Percentiles rank a stretch among this genome's conserved stretches.
phyloP scores from a whole-genome alignment of 1,140 invertebrate genomes.

The Coelopa frigida region DNA sequence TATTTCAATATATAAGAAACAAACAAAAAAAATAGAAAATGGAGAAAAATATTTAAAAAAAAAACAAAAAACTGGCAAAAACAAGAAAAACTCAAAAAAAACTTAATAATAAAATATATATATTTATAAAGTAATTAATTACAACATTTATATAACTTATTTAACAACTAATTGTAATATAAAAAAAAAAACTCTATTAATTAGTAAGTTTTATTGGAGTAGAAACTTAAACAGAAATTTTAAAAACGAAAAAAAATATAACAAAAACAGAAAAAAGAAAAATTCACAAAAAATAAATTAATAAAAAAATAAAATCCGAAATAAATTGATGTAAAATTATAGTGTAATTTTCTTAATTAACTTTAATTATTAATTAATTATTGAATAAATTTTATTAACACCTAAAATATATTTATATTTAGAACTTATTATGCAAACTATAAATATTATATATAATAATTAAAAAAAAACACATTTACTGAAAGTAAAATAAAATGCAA shows the following conservation, averaged over 20 bases:
- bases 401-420: slow-evolving; percentile 11
- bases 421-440: slow-evolving; percentile 2
- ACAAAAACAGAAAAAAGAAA: slow-evolving; percentile 6
- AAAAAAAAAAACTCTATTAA: slow-evolving; percentile 1
- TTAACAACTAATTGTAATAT: background rate
- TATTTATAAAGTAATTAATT: slow-evolving; percentile 1
- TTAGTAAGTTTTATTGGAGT: slow-evolving; percentile 7
- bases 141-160: slow-evolving; percentile 1
- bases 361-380: slow-evolving; percentile 8
- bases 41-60: slow-evolving; percentile 6
- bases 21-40: slow-evolving; percentile 9
- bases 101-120: slow-evolving; percentile 12
- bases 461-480: slow-evolving; percentile 9
- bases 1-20: slow-evolving; percentile 5
- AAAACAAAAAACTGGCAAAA: slow-evolving; percentile 8
- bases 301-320: slow-evolving; percentile 5
- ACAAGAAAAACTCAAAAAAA: slow-evolving; percentile 4
- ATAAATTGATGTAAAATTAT: slow-evolving; percentile 7
- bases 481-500: slow-evolving; percentile 14
- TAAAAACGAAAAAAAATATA: background rate
- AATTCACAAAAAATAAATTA: slow-evolving; percentile 6
- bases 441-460: slow-evolving; percentile 7
- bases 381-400: slow-evolving; percentile 1
- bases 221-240: slow-evolving; percentile 6
- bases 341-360: slow-evolving; percentile 7